Base-by-base conservation (phyloP, 2,113 vertebrate species). In the Sebastes schlegelii region DNA sequence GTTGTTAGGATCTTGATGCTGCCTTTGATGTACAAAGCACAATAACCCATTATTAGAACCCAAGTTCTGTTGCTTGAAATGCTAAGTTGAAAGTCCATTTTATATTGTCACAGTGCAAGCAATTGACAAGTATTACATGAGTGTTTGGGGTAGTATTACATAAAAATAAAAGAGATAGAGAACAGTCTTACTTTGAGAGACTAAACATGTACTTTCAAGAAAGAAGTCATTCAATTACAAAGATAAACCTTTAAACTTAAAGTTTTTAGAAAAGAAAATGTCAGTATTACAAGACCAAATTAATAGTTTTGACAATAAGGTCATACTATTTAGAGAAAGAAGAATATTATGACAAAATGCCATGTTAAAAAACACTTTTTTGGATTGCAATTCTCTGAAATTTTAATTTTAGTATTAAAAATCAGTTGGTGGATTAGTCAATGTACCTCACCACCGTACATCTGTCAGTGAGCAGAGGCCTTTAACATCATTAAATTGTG, bases 1-100 rank as follows among this genome's bases (percentile, higher is more conserved):
- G 6, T 78, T 57, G 19, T 78, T 23, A 16, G 26, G 8, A 42
- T 82, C 3, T 55, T 77, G 5, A 60, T 73, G 43, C 16, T 55
- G 55, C 75, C 12, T 68, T 78, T 8, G 74, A 73, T 78, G 74
- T 79, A 75, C 11, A 80, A 91, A 91, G 88, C 91, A 88, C 87
- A 87, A 82, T 17, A 62, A 70, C 14, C 21, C 17, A 19, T 11
- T 43, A 40, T 71, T 26, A 46, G 19, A 77, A 40, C 16, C 12
- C n/a, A 77, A 63, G 3, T 65, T 58, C n/a, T 86, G 21, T 69
- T 74, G 67, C 45, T 40, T 67, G 2, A 72, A 76, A 51, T 76
- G 12, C 26, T 46, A 34, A 81, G 10, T 72, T 58, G 8, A 87
- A 68, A 80, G n/a, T 51, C 8, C 3, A 4, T 58, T 74, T 48